Percentiles rank a stretch among this genome's conserved stretches.
These are phyloP conservation scores for Patagioenas fasciata DNA, from an alignment of 2,113 vertebrate species.

Conservation along the genomic window DNA sequence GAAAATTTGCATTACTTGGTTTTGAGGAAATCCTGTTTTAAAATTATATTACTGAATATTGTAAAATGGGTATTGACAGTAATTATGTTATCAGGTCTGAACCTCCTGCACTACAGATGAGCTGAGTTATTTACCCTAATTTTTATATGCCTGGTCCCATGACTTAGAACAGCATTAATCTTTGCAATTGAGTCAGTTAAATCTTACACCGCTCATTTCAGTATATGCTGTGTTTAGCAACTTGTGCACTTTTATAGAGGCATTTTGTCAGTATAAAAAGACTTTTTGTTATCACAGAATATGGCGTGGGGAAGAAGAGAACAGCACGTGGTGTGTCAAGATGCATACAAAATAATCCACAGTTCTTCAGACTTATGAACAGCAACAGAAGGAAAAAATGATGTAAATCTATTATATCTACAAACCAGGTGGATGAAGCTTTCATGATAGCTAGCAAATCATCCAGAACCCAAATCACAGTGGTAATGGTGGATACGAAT, in stretches of 20 bases:
- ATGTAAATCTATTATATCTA: neutral
- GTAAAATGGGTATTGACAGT: neutral
- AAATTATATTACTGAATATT: neutral
- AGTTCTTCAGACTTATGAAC: neutral
- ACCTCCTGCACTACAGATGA: neutral
- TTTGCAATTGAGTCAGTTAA: neutral
- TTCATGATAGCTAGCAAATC: neutral
- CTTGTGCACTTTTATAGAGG: neutral
- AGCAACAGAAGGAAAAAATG: neutral
- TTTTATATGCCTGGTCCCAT: neutral
- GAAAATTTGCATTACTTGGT: neutral
- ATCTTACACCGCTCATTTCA: neutral
- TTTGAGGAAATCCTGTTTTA: neutral
- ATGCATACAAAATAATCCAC: neutral
- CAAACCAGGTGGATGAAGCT: neutral
- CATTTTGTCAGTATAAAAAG: neutral
- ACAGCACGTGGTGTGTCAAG: neutral
- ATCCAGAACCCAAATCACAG: neutral
- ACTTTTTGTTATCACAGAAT: neutral
- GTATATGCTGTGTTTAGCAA: neutral
- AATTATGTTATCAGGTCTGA: neutral
- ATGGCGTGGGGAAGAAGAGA: neutral
- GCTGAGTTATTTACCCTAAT: neutral
- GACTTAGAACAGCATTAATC: neutral
- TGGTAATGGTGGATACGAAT: neutral